phyloP scores from a whole-genome alignment of 2,888 invertebrate species.

The Rhamphomyia laevipes region DNA sequence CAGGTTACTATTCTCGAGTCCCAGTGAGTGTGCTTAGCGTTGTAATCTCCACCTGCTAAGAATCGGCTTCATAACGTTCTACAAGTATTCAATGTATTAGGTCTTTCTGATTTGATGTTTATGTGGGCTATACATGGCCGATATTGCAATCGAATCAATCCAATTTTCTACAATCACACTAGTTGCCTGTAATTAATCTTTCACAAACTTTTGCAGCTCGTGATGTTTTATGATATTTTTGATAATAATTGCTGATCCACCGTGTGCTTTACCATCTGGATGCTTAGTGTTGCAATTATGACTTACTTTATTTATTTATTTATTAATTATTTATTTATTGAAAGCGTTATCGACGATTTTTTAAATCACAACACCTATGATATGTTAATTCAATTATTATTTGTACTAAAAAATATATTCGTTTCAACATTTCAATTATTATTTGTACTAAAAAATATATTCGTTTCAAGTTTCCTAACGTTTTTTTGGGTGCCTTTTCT shows the following conservation, averaged over 20 bases:
- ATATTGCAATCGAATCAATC: not conserved
- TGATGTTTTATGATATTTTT: slow-evolving; percentile 9
- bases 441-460: too few relatives aligned
- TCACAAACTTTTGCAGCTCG: not conserved
- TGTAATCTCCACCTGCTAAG: slow-evolving; percentile 13
- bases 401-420: too few relatives aligned
- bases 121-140: not conserved
- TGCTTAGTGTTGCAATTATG: slow-evolving; percentile 7
- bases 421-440: too few relatives aligned
- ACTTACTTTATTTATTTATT: too few relatives aligned
- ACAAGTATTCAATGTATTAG: not conserved
- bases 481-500: too few relatives aligned
- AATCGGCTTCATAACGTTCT: slow-evolving; percentile 4
- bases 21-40: slow-evolving; percentile 12
- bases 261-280: slow-evolving; percentile 12
- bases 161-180: not conserved
- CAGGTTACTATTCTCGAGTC: slow-evolving; percentile 9
- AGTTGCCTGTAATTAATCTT: not conserved
- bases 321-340: too few relatives aligned
- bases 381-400: too few relatives aligned
- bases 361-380: too few relatives aligned
- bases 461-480: too few relatives aligned
- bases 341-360: too few relatives aligned
- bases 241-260: slow-evolving; percentile 9
- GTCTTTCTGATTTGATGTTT: not conserved